Evolutionary conservation across 2,888 invertebrate species (phyloP).

Genomic region (Sminthurides aquaticus): DNA sequence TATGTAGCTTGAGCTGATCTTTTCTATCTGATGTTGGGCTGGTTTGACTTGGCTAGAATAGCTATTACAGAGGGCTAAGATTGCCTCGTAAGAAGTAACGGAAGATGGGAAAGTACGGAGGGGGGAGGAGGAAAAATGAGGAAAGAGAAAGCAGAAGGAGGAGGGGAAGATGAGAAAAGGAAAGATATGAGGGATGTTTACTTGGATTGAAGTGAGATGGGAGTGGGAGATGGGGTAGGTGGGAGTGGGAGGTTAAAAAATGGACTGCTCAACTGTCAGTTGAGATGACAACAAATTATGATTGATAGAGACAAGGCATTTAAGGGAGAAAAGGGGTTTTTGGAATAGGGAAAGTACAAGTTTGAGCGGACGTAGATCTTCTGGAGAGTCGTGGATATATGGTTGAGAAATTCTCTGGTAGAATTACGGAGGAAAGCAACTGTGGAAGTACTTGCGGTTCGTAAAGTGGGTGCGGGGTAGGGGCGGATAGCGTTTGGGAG

Average conservation of each 20-base stretch:
- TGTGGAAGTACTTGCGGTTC: neutral
- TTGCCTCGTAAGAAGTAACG: too few relatives aligned
- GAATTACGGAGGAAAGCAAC: too few relatives aligned
- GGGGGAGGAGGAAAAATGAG: too few relatives aligned
- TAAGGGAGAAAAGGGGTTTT: neutral
- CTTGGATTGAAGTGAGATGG: neutral
- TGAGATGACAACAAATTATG: constrained; percentile 43
- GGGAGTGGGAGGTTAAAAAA: constrained; percentile 5
- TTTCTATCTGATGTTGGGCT: neutral
- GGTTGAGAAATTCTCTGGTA: too few relatives aligned
- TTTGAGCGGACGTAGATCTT: too few relatives aligned
- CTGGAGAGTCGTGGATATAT: too few relatives aligned
- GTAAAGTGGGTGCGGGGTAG: neutral
- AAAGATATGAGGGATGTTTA: neutral
- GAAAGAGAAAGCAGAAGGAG: too few relatives aligned
- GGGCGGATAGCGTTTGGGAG: neutral
- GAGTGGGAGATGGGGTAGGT: too few relatives aligned
- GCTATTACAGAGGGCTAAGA: too few relatives aligned
- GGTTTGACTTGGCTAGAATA: too few relatives aligned
- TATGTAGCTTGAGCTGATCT: constrained; percentile 1
- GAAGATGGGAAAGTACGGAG: too few relatives aligned
- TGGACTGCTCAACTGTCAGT: constrained; percentile 30
- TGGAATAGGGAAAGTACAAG: neutral
- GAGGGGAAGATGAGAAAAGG: too few relatives aligned
- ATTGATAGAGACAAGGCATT: constrained; percentile 38